Conservation (phyloP, 2,888 invertebrate genomes). For the Thera obeliscata region DNA sequence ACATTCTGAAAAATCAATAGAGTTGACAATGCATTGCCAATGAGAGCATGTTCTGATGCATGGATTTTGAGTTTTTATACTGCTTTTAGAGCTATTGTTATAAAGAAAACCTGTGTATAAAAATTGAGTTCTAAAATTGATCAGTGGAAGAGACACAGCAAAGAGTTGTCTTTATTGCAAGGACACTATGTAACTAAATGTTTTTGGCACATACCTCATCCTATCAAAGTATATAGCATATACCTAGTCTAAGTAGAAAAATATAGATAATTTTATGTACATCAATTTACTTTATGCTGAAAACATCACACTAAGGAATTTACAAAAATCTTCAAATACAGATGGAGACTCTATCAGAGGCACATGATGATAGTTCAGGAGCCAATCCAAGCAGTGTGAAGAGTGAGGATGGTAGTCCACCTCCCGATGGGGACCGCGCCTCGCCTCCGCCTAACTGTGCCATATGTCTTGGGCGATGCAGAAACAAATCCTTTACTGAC, state of each 20-base stretch:
- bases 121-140: slow-evolving; percentile 7
- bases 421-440: slow-evolving; percentile 63
- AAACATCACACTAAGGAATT: too few relatives aligned
- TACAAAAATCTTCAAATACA: slow-evolving; percentile 22
- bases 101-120: neutral
- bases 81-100: neutral
- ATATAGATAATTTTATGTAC: too few relatives aligned
- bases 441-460: slow-evolving; percentile 95
- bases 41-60: slow-evolving; percentile 14
- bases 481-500: slow-evolving; percentile 95
- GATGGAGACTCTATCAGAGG: slow-evolving; percentile 65
- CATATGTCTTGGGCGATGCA: slow-evolving; percentile 94
- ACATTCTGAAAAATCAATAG: slow-evolving; percentile 21
- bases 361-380: slow-evolving; percentile 66
- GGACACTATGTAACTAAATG: too few relatives aligned
- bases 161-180: neutral
- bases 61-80: neutral
- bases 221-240: too few relatives aligned
- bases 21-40: slow-evolving; percentile 21
- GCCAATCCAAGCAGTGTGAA: slow-evolving; percentile 76
- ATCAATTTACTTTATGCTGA: too few relatives aligned
- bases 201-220: too few relatives aligned
- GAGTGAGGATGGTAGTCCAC: slow-evolving; percentile 79
- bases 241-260: too few relatives aligned
- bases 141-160: neutral